A percentile compares a stretch with the other conserved stretches of the same genome.
These are phyloP conservation scores for Acanthochromis polyacanthus DNA, from an alignment of 2,113 vertebrate species.

Conservation along the genomic window DNA sequence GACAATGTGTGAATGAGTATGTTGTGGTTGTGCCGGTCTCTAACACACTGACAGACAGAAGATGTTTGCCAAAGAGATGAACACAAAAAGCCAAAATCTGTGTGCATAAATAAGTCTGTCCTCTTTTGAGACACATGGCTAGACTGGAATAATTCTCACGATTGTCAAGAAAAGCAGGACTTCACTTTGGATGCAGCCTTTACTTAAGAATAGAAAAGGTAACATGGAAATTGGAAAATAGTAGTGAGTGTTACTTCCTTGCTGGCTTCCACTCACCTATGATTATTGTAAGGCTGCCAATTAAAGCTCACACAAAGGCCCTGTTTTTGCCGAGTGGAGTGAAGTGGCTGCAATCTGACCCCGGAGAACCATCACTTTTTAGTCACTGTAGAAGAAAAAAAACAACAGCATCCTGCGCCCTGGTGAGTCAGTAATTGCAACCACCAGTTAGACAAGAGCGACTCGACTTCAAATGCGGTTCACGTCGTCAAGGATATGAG, in stretches of 20 bases:
- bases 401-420: constrained; percentile 70
- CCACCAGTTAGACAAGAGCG: constrained; percentile 53
- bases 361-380: constrained; percentile 50
- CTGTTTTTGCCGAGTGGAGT: constrained; percentile 30
- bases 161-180: background rate
- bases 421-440: constrained; percentile 67
- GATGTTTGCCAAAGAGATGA: constrained; percentile 17
- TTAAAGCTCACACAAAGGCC: constrained; percentile 41
- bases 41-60: background rate
- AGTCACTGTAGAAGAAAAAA: constrained; percentile 37
- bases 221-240: constrained; percentile 14
- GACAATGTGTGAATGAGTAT: background rate
- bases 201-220: constrained; percentile 6
- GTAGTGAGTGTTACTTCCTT: constrained; percentile 4
- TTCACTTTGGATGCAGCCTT: constrained; percentile 10
- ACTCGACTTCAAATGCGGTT: constrained; percentile 64
- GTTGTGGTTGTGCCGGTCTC: background rate
- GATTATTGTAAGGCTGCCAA: constrained; percentile 54
- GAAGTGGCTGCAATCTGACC: constrained; percentile 47
- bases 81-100: background rate
- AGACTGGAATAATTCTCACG: background rate
- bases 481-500: constrained; percentile 56
- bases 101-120: background rate
- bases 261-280: constrained; percentile 33
- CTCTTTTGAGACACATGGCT: constrained; percentile 19